These are phyloP conservation scores for Neodiprion fabricii DNA, from an alignment of 1,140 invertebrate genomes.

Conservation along the genomic window DNA sequence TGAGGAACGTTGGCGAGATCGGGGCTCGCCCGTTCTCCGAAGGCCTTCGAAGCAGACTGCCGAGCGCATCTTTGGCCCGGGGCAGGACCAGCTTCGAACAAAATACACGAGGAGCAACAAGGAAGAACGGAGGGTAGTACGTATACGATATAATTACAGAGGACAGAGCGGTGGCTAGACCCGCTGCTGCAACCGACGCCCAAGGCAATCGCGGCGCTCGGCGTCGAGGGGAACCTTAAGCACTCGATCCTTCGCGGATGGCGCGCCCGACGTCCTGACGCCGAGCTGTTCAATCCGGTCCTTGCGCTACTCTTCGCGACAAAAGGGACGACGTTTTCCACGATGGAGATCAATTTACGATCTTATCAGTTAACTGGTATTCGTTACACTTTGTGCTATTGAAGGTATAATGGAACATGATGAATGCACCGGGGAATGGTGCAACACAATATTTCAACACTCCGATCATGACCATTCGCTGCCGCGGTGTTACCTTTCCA, in stretches of 20 bases:
- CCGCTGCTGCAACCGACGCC: conserved; percentile 45
- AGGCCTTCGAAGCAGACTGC: conserved; percentile 7
- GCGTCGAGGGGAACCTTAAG: background rate
- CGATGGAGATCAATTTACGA: too few species aligned
- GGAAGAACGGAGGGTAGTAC: conserved; percentile 31
- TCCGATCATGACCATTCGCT: too few species aligned
- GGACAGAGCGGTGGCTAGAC: conserved; percentile 52
- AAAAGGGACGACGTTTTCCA: too few species aligned
- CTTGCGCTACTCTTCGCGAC: too few species aligned
- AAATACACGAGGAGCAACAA: conserved; percentile 10
- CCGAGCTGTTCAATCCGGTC: too few species aligned
- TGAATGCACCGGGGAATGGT: too few species aligned
- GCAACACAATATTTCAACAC: too few species aligned
- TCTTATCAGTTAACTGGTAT: too few species aligned
- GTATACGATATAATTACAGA: conserved; percentile 52
- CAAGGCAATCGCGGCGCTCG: conserved; percentile 31
- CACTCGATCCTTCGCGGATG: too few species aligned
- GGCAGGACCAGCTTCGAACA: conserved; percentile 16
- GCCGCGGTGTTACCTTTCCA: too few species aligned
- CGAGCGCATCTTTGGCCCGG: background rate
- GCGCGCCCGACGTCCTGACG: background rate
- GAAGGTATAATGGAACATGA: too few species aligned
- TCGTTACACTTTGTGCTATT: too few species aligned
- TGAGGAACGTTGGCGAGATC: conserved; percentile 27
- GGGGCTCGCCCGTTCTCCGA: conserved; percentile 6